These are phyloP conservation scores for Lordiphosa collinella DNA, from an alignment of 1,140 invertebrate species.

Conservation along the genomic window DNA sequence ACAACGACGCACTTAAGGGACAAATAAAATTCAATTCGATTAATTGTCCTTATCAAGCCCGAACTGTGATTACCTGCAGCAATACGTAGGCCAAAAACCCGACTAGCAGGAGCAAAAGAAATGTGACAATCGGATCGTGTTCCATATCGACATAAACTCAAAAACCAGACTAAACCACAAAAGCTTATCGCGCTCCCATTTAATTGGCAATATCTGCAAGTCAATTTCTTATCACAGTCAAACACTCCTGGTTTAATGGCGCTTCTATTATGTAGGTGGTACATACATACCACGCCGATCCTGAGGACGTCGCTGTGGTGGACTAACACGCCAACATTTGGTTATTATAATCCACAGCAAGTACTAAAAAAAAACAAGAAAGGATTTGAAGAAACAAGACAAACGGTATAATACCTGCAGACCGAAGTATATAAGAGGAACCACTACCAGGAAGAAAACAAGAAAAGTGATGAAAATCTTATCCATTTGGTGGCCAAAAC, in stretches of 20 bases:
- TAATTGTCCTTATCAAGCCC: background rate
- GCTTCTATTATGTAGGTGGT: conserved; percentile 19
- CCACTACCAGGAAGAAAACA: background rate
- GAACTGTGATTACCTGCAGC: conserved; percentile 42
- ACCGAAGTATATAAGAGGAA: background rate
- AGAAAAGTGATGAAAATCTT: background rate
- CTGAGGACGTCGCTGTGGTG: background rate
- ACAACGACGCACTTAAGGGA: conserved; percentile 38
- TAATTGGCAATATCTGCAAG: conserved; percentile 32
- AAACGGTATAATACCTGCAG: background rate
- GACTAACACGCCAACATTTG: conserved; percentile 5
- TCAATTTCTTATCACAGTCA: conserved; percentile 30
- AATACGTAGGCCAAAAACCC: conserved; percentile 38
- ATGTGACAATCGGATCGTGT: conserved; percentile 21
- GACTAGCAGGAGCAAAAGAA: conserved; percentile 36
- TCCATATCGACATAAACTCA: conserved; percentile 45
- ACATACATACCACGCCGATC: conserved; percentile 27
- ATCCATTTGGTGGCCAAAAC: background rate
- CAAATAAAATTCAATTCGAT: background rate
- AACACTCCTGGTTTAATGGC: conserved; percentile 38
- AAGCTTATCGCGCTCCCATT: conserved; percentile 27
- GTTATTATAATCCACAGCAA: conserved; percentile 16
- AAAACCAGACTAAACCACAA: conserved; percentile 44
- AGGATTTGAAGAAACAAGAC: background rate
- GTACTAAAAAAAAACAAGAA: conserved; percentile 2